Evolutionary conservation across 1,140 invertebrate species (phyloP).

Genomic region (Sarcophaga bullata): DNA sequence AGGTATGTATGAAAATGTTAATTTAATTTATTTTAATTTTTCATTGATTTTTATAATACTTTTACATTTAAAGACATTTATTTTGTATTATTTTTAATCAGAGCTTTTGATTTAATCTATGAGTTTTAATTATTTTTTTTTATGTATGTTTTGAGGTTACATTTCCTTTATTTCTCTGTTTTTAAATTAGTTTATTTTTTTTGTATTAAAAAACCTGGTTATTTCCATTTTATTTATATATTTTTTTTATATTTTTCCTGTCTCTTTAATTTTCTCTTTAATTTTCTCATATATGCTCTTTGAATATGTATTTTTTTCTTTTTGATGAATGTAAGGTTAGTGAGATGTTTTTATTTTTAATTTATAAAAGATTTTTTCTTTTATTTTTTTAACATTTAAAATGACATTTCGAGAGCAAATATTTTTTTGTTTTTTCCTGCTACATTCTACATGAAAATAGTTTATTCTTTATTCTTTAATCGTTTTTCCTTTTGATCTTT

Average conservation of each 20-base stretch:
- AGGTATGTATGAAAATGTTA: background rate
- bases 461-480: constrained; percentile 31
- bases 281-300: no score
- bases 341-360: constrained; percentile 12
- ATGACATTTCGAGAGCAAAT: constrained; percentile 2
- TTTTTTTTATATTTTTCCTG: background rate
- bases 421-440: background rate
- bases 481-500: background rate
- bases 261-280: background rate
- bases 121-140: background rate
- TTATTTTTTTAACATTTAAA: constrained; percentile 18
- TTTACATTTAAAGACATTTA: constrained; percentile 24
- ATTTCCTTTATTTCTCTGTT: background rate
- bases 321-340: background rate
- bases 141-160: background rate
- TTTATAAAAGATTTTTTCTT: constrained; percentile 10
- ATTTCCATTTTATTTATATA: background rate
- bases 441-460: constrained; percentile 38
- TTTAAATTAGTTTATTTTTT: constrained; percentile 19
- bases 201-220: constrained; percentile 6
- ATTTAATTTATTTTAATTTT: background rate
- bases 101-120: constrained; percentile 4
- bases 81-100: background rate
- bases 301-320: background rate
- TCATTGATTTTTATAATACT: background rate